Percentiles rank a stretch among this genome's conserved stretches.
These are phyloP conservation scores for Sebastes aleutianus DNA, from an alignment of 2,797 vertebrate genomes.

Conservation along the genomic window DNA sequence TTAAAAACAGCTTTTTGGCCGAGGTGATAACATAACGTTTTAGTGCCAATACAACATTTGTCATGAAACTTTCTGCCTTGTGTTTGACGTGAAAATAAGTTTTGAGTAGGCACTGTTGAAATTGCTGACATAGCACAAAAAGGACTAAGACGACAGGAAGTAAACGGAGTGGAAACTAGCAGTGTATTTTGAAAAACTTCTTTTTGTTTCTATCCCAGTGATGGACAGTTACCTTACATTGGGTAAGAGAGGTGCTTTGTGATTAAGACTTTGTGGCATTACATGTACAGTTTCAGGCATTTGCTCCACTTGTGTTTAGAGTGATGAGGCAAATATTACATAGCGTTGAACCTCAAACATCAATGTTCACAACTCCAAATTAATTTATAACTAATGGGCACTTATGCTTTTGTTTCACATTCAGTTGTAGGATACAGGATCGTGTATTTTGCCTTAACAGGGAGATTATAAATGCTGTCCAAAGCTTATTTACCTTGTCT, in stretches of 20 bases:
- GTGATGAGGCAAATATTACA: background rate
- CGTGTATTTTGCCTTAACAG: background rate
- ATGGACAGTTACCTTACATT: background rate
- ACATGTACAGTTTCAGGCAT: background rate
- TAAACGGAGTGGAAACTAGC: background rate
- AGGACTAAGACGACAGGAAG: background rate
- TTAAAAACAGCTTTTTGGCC: background rate
- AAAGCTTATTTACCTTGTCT: background rate
- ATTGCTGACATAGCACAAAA: background rate
- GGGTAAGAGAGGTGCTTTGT: background rate
- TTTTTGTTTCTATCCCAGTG: background rate
- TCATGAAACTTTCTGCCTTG: background rate
- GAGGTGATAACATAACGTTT: background rate
- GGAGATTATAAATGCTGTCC: slow-evolving; percentile 6
- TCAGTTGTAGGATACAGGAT: background rate
- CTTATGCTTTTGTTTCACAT: background rate
- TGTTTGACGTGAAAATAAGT: background rate
- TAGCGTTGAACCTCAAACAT: background rate
- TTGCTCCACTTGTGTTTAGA: background rate
- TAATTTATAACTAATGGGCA: background rate
- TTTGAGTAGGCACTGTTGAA: background rate
- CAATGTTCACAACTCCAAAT: background rate
- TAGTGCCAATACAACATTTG: background rate
- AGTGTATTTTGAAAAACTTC: background rate
- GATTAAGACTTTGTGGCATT: background rate